These are phyloP conservation scores for Pitangus sulphuratus DNA, from an alignment of 2,797 vertebrate species.

Conservation along the genomic window DNA sequence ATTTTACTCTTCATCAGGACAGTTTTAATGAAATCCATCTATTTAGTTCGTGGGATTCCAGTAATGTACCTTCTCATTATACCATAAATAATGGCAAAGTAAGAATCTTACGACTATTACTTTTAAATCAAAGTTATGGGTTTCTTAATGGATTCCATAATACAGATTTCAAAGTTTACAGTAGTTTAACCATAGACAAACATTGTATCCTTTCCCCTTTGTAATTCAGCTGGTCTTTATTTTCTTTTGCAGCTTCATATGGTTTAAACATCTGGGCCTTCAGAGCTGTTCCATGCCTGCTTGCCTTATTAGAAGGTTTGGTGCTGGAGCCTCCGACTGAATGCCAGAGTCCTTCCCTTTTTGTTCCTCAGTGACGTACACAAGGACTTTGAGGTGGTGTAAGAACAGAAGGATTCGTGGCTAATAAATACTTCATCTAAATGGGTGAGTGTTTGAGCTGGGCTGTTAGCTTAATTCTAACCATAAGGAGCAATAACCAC, in stretches of 20 bases:
- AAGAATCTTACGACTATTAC: conserved; percentile 26
- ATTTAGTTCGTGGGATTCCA: background rate
- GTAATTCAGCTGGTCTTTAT: conserved; percentile 59
- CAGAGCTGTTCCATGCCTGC: conserved; percentile 16
- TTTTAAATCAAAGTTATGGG: conserved; percentile 60
- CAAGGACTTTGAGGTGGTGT: conserved; percentile 66
- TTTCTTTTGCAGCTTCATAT: conserved; percentile 61
- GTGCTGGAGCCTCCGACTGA: conserved; percentile 6
- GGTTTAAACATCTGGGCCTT: conserved; percentile 68
- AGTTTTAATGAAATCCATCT: conserved; percentile 45
- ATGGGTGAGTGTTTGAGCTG: conserved; percentile 47
- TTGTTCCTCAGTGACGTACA: conserved; percentile 49
- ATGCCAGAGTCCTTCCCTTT: conserved; percentile 48
- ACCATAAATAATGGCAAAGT: background rate
- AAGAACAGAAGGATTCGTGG: conserved; percentile 65
- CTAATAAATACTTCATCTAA: conserved; percentile 61
- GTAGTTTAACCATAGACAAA: conserved; percentile 64
- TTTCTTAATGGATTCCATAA: conserved; percentile 38
- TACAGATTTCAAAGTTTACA: conserved; percentile 69
- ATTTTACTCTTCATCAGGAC: conserved; percentile 16
- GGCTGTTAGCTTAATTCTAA: conserved; percentile 64
- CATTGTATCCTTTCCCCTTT: conserved; percentile 37
- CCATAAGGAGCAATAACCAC: conserved; percentile 43
- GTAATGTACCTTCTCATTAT: conserved; percentile 6
- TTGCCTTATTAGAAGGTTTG: conserved; percentile 45